phyloP scores from a whole-genome alignment of 2,888 invertebrate species.

The Pammene aurita region DNA sequence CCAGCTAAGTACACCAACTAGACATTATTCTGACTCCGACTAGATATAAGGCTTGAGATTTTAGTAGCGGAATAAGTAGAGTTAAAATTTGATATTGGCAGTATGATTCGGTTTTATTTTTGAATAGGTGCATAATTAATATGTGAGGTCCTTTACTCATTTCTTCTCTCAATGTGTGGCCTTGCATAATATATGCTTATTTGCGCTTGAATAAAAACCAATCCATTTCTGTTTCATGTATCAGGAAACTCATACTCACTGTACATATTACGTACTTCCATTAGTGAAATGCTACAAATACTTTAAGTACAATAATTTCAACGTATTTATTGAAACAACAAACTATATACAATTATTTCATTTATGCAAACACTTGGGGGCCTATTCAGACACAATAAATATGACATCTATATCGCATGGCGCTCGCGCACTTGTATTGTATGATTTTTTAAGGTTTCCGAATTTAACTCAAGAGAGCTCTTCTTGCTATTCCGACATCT shows the following conservation, averaged over 20 bases:
- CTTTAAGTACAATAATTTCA: slow-evolving; percentile 38
- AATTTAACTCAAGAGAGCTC: too few species aligned
- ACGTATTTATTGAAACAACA: slow-evolving; percentile 29
- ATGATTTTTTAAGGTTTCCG: too few species aligned
- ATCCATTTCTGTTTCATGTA: neutral
- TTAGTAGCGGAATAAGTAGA: neutral
- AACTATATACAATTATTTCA: slow-evolving; percentile 31
- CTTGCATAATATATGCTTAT: slow-evolving; percentile 5
- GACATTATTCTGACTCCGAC: too few species aligned
- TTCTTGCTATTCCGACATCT: too few species aligned
- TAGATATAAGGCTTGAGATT: too few species aligned
- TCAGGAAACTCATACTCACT: neutral
- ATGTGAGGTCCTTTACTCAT: too few species aligned
- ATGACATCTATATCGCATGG: neutral
- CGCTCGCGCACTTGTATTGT: neutral
- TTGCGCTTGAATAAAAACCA: slow-evolving; percentile 3
- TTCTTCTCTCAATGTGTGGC: neutral
- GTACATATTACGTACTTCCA: slow-evolving; percentile 3
- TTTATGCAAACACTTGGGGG: slow-evolving; percentile 14
- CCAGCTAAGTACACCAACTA: too few species aligned
- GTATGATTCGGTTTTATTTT: neutral
- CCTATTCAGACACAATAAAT: neutral
- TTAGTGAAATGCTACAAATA: slow-evolving; percentile 30
- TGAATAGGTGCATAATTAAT: too few species aligned
- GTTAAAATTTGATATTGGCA: too few species aligned